phyloP scores from a whole-genome alignment of 2,113 vertebrate species.

The Melanerpes aurifrons region DNA sequence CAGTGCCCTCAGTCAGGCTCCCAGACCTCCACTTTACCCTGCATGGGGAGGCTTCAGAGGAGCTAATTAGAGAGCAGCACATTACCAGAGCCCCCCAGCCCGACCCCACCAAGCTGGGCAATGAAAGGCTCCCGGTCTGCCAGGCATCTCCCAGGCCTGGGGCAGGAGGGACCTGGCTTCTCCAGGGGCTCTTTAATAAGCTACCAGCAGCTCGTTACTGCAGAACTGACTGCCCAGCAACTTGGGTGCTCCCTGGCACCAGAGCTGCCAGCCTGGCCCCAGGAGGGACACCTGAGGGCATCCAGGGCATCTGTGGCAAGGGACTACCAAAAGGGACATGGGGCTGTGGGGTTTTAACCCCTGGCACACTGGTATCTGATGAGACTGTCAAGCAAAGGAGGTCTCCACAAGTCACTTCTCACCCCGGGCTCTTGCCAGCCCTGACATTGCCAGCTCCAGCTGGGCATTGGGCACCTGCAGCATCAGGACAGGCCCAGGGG shows the following conservation, averaged over 20 bases:
- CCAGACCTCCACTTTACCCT: not conserved
- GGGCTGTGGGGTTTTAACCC: not conserved
- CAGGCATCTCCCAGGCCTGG: not conserved
- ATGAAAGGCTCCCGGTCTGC: not conserved
- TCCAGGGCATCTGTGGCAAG: not conserved
- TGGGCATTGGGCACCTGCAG: not conserved
- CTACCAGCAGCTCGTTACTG: not conserved
- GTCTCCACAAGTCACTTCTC: not conserved
- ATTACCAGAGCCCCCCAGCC: slow-evolving; percentile 1
- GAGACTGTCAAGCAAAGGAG: not conserved
- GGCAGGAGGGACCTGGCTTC: not conserved
- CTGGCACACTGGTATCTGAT: not conserved
- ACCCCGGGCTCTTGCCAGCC: not conserved
- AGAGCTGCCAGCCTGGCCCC: not conserved
- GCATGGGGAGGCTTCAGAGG: not conserved
- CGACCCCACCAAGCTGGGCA: not conserved
- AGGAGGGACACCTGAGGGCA: not conserved
- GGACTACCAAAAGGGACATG: not conserved
- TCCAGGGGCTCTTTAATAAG: not conserved
- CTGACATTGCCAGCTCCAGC: not conserved
- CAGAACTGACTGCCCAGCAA: not conserved
- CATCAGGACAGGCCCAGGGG: not conserved
- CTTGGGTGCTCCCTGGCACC: not conserved
- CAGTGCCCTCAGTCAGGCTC: not conserved
- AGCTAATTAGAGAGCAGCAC: slow-evolving; percentile 30